Evolutionary conservation across 2,797 vertebrate genomes (phyloP).

Genomic region (Gobio occitaniae): DNA sequence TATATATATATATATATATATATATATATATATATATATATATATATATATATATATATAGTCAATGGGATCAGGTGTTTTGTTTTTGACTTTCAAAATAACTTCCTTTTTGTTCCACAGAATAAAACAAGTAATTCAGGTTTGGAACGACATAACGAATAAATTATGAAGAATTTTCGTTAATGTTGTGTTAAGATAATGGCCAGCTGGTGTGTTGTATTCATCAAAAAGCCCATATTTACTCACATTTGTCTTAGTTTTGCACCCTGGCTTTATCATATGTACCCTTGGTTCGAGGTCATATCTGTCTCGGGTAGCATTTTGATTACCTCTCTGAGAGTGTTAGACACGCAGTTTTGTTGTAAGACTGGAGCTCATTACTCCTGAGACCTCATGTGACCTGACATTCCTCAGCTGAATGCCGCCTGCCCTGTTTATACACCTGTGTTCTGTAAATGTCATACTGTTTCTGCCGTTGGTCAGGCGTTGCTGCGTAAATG

Average conservation of each 20-base stretch:
- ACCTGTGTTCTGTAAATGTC: conserved; percentile 57
- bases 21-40: no score
- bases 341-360: not conserved
- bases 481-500: conserved; percentile 26
- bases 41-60: no score
- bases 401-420: conserved; percentile 44
- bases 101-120: not conserved
- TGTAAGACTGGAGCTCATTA: conserved; percentile 45
- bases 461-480: conserved; percentile 54
- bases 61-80: no score
- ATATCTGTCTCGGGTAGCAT: not conserved
- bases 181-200: not conserved
- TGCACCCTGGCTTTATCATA: conserved; percentile 29
- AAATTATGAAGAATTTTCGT: not conserved
- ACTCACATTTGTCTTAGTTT: conserved; percentile 11
- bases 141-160: not conserved
- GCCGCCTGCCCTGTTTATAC: conserved; percentile 39
- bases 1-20: no score
- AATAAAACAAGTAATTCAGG: not conserved
- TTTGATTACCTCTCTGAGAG: conserved; percentile 27
- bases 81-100: not conserved
- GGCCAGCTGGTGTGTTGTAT: not conserved
- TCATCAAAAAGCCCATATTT: not conserved
- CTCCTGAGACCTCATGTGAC: conserved; percentile 43
- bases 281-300: not conserved